Percentiles rank a stretch among this genome's conserved stretches.
These are phyloP conservation scores for Etheostoma perlongum DNA, from an alignment of 2,797 vertebrate genomes.

Conservation along the genomic window DNA sequence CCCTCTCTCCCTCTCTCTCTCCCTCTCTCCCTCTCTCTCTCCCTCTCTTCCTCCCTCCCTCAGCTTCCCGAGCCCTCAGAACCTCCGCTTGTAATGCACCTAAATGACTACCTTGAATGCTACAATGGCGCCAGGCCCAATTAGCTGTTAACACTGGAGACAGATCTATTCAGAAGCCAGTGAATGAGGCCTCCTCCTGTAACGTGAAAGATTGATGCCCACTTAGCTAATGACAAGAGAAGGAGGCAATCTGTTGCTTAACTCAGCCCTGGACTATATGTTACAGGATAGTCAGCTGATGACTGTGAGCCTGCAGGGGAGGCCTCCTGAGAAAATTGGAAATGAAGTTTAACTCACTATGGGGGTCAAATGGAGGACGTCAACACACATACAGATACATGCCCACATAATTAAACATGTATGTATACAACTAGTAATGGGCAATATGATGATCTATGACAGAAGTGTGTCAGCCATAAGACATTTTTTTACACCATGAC, in stretches of 20 bases:
- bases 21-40: slow-evolving; percentile 12
- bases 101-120: slow-evolving; percentile 85
- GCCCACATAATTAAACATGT: background rate
- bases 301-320: slow-evolving; percentile 48
- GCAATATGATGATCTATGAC: background rate
- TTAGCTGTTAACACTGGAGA: slow-evolving; percentile 83
- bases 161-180: slow-evolving; percentile 80
- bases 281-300: slow-evolving; percentile 74
- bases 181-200: slow-evolving; percentile 80
- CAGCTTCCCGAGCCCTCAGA: slow-evolving; percentile 66
- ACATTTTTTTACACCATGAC: background rate
- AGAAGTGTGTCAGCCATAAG: background rate
- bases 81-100: slow-evolving; percentile 81
- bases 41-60: slow-evolving; percentile 18
- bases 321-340: slow-evolving; percentile 33
- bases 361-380: slow-evolving; percentile 33
- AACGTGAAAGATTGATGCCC: slow-evolving; percentile 80
- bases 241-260: slow-evolving; percentile 68
- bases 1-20: background rate
- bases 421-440: background rate
- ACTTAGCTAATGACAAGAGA: slow-evolving; percentile 79
- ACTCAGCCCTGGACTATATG: slow-evolving; percentile 55
- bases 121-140: slow-evolving; percentile 84
- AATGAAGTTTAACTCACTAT: slow-evolving; percentile 24
- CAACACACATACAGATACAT: background rate